Percentiles rank a stretch among this genome's conserved stretches.
phyloP scores from a whole-genome alignment of 2,113 vertebrate genomes.

The Puffinus mauretanicus region DNA sequence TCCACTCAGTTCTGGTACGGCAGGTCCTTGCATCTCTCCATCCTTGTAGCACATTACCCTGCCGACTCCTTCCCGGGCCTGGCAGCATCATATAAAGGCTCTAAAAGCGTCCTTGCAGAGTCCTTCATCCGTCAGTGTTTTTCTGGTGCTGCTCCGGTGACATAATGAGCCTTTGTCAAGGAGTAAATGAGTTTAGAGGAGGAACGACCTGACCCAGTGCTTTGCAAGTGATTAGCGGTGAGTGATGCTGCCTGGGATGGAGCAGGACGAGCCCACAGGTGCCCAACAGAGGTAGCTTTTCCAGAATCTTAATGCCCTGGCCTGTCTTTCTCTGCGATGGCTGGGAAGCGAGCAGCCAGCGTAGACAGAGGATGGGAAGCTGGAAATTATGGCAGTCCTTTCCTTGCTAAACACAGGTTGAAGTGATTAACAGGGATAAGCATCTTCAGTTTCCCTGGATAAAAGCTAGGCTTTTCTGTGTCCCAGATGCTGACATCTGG shows the following conservation, averaged over 20 bases:
- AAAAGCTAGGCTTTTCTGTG: background rate
- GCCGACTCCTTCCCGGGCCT: background rate
- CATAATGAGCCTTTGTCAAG: background rate
- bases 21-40: background rate
- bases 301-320: rapidly evolving
- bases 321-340: background rate
- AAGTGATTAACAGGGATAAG: background rate
- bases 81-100: background rate
- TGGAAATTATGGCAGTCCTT: background rate
- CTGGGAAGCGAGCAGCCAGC: background rate
- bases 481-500: background rate
- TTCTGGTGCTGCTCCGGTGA: background rate
- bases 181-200: background rate
- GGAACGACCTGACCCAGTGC: background rate
- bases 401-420: background rate
- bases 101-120: background rate
- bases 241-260: background rate
- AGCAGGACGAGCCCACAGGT: background rate
- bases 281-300: background rate
- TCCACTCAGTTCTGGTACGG: rapidly evolving
- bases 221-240: background rate
- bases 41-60: background rate
- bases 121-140: background rate
- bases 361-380: background rate
- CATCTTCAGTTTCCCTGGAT: background rate